Percentiles rank a stretch among this genome's conserved stretches.
Conservation (phyloP, 2,113 vertebrate species). For the Theropithecus gelada region DNA sequence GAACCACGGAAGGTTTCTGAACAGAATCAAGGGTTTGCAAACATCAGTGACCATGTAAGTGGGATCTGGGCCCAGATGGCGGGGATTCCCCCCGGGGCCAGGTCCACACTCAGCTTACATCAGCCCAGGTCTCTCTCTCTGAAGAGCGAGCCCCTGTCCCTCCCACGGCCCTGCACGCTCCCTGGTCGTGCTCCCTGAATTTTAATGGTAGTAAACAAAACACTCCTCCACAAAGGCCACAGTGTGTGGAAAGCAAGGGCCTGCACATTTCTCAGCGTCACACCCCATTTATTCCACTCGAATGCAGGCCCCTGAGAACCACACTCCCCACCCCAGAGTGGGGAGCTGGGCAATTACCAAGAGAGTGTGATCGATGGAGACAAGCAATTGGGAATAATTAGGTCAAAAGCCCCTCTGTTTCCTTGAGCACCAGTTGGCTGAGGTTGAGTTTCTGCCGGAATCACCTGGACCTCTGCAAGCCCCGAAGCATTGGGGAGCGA, state of each 20-base stretch:
- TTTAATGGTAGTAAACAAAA: conserved; percentile 45
- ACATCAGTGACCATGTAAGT: neutral
- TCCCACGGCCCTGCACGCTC: rapidly evolving
- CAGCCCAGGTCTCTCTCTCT: rapidly evolving
- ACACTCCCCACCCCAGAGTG: neutral
- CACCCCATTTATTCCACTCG: conserved; percentile 38
- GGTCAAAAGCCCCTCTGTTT: conserved; percentile 34
- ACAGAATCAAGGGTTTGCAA: neutral
- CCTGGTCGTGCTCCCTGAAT: neutral
- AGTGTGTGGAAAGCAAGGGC: neutral
- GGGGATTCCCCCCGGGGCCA: neutral
- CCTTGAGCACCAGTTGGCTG: neutral
- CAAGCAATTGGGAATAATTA: neutral
- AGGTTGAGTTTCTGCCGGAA: neutral
- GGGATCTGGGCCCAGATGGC: neutral
- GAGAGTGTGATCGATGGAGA: conserved; percentile 27
- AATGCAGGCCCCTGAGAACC: neutral
- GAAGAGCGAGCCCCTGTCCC: too few species aligned
- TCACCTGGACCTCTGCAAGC: neutral
- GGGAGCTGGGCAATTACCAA: neutral
- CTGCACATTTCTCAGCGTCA: neutral
- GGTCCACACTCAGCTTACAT: neutral
- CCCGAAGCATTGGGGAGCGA: neutral
- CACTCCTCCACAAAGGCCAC: conserved; percentile 2
- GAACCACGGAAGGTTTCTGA: neutral